A percentile compares a stretch with the other conserved stretches of the same genome.
Evolutionary conservation across 2,888 invertebrate genomes (phyloP).

Genomic region (Pteria penguin): DNA sequence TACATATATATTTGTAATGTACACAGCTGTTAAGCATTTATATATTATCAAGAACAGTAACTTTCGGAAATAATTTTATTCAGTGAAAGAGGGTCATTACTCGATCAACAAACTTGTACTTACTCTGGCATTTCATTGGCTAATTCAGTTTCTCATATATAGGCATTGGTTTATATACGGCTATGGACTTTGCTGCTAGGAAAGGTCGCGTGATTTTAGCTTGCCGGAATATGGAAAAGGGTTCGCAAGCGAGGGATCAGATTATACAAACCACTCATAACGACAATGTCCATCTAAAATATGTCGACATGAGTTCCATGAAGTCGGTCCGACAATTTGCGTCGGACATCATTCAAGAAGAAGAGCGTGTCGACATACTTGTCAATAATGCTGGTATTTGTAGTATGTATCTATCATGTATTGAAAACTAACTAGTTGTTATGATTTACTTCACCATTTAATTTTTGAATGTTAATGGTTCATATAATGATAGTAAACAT

Average conservation of each 20-base stretch:
- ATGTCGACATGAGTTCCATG: constrained; percentile 64
- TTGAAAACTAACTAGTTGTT: too few species aligned
- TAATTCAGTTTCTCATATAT: neutral
- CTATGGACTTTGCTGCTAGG: constrained; percentile 67
- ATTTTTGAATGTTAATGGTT: too few species aligned
- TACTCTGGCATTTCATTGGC: neutral
- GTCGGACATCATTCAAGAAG: constrained; percentile 52
- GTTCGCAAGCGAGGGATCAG: constrained; percentile 52
- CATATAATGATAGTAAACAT: too few species aligned
- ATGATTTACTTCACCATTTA: too few species aligned
- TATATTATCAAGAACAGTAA: too few species aligned
- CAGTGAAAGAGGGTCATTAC: too few species aligned
- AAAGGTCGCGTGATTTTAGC: constrained; percentile 70
- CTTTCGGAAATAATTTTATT: neutral
- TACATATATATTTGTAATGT: too few species aligned
- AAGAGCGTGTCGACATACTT: constrained; percentile 65
- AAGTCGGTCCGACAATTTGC: constrained; percentile 68
- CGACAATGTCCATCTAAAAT: constrained; percentile 55
- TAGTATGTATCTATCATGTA: constrained; percentile 54
- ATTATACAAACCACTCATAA: constrained; percentile 77
- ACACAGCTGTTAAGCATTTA: too few species aligned
- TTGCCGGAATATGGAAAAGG: constrained; percentile 61
- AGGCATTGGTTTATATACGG: constrained; percentile 73
- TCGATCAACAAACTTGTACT: neutral
- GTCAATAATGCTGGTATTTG: constrained; percentile 73